phyloP scores from a whole-genome alignment of 35 echinoderm and acorn worm species.

The Holothuria glaberrima region DNA sequence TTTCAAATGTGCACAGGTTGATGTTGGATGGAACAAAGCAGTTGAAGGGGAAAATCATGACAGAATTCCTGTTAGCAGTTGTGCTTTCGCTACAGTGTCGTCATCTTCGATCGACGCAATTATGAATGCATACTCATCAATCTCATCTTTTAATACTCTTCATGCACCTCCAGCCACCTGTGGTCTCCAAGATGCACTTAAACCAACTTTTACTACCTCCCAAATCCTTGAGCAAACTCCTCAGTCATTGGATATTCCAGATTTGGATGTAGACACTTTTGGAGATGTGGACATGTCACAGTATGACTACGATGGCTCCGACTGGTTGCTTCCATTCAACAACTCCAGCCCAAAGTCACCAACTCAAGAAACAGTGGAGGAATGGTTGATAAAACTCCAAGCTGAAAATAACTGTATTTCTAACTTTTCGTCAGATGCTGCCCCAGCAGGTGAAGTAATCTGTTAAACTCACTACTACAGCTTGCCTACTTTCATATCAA shows the following conservation, averaged over 20 bases:
- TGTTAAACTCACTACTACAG: slow-evolving; percentile 12
- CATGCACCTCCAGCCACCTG: slow-evolving; percentile 1
- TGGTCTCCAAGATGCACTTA: slow-evolving; percentile 7
- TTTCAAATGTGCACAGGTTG: slow-evolving; percentile 2
- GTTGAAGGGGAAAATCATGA: slow-evolving; percentile 54
- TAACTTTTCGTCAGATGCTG: slow-evolving; percentile 45
- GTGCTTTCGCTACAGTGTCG: neutral
- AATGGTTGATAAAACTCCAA: slow-evolving; percentile 50
- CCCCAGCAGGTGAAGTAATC: slow-evolving; percentile 32
- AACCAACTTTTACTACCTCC: neutral
- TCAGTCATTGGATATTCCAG: slow-evolving; percentile 48
- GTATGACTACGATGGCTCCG: slow-evolving; percentile 52
- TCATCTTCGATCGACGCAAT: neutral
- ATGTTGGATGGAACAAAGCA: too few relatives aligned
- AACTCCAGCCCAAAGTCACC: slow-evolving; percentile 49
- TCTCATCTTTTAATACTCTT: slow-evolving; percentile 16
- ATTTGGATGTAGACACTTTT: slow-evolving; percentile 49
- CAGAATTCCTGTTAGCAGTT: slow-evolving; percentile 15
- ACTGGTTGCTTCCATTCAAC: slow-evolving; percentile 31
- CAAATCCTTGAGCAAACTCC: slow-evolving; percentile 22
- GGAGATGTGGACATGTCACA: slow-evolving; percentile 49
- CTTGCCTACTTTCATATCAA: slow-evolving; percentile 4
- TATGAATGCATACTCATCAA: slow-evolving; percentile 15
- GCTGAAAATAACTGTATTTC: slow-evolving; percentile 19
- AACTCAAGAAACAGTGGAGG: slow-evolving; percentile 44